Base-by-base conservation (phyloP, 2,888 invertebrate species). In the Sinotaia quadrata region DNA sequence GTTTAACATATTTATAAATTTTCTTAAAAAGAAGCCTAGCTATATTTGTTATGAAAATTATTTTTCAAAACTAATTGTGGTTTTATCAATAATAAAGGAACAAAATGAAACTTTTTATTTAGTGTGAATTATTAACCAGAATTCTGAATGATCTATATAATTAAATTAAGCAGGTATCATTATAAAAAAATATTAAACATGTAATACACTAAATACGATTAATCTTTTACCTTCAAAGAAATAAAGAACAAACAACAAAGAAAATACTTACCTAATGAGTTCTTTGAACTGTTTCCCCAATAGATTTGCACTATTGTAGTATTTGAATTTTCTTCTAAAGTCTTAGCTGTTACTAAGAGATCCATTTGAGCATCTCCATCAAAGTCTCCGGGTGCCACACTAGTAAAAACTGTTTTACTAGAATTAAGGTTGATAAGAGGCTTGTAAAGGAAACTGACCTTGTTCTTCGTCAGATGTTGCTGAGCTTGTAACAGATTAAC, bases 291-390 rank as follows among this genome's bases (percentile, higher is more conserved):
- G 51, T 67, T 72, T n/a, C 83, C 83, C 81, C 79, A 80, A 65
- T 80, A 79, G 36, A 84, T 78, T 29, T 78, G 68, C 15, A 78
- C 78, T 37, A 62, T 70, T 21, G 78, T 75, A 31, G 47, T 57
- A 12, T 37, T 58, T 31, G 54, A 44, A 5, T 52, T 47, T 10
- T 34, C 51, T 1, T 49, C n/a, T n/a, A n/a, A n/a, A 47, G 47
- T 34, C 49, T 69, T 72, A 24, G 57, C 34, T 4, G 85, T 94
- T 0, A 97, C 91, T 75, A 97, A 86, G 21, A 97, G 91, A 87
- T 98, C 97, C 96, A 97, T 96, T 68, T 94, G 92, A 0, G 95
- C 95, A 89, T 98, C 97, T 0, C 97, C 97, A 89, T 97, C 94
- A 85, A 94, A 98, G 88, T 98, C 97, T 0, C 95, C 96, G 33